Conservation (phyloP, 2,888 invertebrate species). For the Epiblema foenella region DNA sequence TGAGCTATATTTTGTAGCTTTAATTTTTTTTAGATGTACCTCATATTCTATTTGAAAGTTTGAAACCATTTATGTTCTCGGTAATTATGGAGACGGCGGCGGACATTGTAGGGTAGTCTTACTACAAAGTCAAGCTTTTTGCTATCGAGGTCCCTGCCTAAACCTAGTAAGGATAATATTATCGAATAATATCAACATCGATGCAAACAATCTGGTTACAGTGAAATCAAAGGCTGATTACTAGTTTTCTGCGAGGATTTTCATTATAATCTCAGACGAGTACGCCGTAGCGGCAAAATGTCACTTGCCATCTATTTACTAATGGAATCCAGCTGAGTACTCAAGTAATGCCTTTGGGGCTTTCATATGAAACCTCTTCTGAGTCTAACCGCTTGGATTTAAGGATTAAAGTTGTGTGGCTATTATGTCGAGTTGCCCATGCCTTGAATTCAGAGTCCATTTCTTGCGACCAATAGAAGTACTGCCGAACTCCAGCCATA, state of each 20-base stretch:
- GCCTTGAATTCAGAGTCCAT: constrained; percentile 32
- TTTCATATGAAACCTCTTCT: constrained; percentile 3
- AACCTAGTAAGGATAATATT: neutral
- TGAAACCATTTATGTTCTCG: too few species aligned
- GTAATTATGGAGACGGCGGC: too few species aligned
- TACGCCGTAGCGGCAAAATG: constrained; percentile 30
- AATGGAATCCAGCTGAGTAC: constrained; percentile 32
- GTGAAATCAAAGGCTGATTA: constrained; percentile 4
- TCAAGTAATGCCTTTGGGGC: constrained; percentile 12
- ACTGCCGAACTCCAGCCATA: constrained; percentile 34
- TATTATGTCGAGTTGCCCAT: neutral
- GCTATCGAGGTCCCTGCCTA: neutral
- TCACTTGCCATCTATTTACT: constrained; percentile 36
- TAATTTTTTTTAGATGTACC: too few species aligned
- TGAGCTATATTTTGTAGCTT: too few species aligned
- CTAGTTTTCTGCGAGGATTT: neutral
- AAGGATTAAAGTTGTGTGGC: constrained; percentile 5
- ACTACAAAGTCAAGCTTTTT: neutral
- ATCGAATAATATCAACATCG: neutral
- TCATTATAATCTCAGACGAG: constrained; percentile 11
- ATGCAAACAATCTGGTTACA: neutral
- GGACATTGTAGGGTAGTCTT: neutral
- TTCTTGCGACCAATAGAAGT: constrained; percentile 32
- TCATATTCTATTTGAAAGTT: too few species aligned
- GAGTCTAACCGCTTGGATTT: neutral